Conservation (phyloP, 2,797 vertebrate genomes). For the Myotis pilosus region DNA sequence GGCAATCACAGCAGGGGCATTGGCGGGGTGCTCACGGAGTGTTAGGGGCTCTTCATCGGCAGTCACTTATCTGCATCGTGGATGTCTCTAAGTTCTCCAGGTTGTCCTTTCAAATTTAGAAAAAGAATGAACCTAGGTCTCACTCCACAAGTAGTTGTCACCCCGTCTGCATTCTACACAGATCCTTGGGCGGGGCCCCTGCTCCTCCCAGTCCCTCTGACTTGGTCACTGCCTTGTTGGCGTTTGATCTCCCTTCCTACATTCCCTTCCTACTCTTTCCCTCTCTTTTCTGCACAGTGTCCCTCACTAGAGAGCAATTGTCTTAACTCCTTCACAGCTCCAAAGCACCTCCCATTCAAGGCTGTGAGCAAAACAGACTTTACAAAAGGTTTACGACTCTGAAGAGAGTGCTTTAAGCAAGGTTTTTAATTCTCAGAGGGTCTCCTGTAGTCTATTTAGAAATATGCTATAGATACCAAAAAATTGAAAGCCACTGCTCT, state of each 20-base stretch:
- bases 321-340: not conserved
- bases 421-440: not conserved
- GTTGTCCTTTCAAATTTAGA: not conserved
- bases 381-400: not conserved
- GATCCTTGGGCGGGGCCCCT: not conserved
- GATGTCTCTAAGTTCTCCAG: not conserved
- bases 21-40: not conserved
- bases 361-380: not conserved
- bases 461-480: not conserved
- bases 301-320: too few species aligned
- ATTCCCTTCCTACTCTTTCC: not conserved
- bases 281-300: not conserved
- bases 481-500: not conserved
- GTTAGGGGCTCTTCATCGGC: not conserved
- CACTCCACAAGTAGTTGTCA: not conserved
- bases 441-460: not conserved
- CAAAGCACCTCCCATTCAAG: not conserved
- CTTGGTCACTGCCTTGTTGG: not conserved
- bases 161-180: not conserved
- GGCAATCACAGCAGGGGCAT: not conserved
- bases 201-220: not conserved
- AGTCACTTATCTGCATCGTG: not conserved
- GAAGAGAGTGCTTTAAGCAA: not conserved
- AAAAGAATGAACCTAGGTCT: not conserved
- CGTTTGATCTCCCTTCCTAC: not conserved